A percentile compares a stretch with the other conserved stretches of the same genome.
These are phyloP conservation scores for Steinernema scapterisci DNA, from an alignment of 2,888 invertebrate genomes.

Conservation along the genomic window DNA sequence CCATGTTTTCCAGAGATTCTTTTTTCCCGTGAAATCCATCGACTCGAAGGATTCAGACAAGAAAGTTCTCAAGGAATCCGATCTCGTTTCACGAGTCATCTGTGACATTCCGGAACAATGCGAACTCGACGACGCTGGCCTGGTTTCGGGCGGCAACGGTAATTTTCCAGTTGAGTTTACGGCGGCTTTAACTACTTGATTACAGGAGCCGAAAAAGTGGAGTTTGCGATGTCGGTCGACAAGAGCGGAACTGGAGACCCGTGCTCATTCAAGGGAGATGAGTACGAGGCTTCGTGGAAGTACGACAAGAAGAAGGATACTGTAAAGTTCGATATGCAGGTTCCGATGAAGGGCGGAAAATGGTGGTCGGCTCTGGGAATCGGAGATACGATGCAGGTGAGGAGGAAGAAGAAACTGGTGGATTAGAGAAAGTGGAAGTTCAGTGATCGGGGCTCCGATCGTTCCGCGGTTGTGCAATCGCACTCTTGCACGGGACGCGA, in stretches of 20 bases:
- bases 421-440: too few relatives aligned
- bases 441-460: background rate
- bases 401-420: background rate
- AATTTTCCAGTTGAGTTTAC: background rate
- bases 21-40: constrained; percentile 33
- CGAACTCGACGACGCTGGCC: constrained; percentile 34
- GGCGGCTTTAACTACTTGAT: background rate
- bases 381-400: constrained; percentile 51
- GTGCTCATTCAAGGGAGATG: constrained; percentile 43
- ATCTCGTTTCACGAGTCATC: constrained; percentile 30
- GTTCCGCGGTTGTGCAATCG: background rate
- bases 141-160: constrained; percentile 1
- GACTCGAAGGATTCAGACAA: background rate
- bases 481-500: background rate
- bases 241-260: constrained; percentile 50
- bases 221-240: constrained; percentile 50
- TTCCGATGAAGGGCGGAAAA: constrained; percentile 44
- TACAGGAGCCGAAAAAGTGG: constrained; percentile 17
- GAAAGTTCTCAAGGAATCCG: background rate
- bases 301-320: constrained; percentile 44
- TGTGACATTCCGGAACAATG: constrained; percentile 45
- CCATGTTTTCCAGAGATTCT: constrained; percentile 41
- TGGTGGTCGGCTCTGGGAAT: constrained; percentile 56
- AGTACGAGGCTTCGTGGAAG: constrained; percentile 46
- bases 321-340: constrained; percentile 46